Evolutionary conservation across 2,888 invertebrate species (phyloP).

Genomic region (Pandemis heparana): DNA sequence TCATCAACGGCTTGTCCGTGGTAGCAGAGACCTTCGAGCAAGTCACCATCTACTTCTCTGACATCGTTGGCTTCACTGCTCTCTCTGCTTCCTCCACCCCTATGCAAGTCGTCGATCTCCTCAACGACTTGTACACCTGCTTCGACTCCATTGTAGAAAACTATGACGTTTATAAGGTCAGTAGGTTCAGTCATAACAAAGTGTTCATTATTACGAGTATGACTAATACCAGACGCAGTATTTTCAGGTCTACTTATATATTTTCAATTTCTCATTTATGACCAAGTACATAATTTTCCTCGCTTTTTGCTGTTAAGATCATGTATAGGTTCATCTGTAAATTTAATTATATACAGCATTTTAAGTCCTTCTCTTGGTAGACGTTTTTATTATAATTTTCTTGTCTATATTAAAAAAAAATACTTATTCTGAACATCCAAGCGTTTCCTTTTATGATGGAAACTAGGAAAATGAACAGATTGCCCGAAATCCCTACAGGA

Average conservation of each 20-base stretch:
- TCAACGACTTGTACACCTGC: slow-evolving; percentile 98
- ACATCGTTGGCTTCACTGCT: slow-evolving; percentile 96
- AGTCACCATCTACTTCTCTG: slow-evolving; percentile 97
- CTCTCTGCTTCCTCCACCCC: slow-evolving; percentile 96
- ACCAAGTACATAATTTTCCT: too few relatives aligned
- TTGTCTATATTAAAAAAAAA: too few relatives aligned
- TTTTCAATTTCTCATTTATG: too few relatives aligned
- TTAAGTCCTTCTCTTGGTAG: too few relatives aligned
- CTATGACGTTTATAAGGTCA: slow-evolving; percentile 98
- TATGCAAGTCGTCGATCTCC: slow-evolving; percentile 95
- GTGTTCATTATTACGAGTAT: not conserved
- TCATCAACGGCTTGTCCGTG: slow-evolving; percentile 95
- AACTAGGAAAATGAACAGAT: too few relatives aligned
- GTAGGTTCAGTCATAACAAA: slow-evolving; percentile 87
- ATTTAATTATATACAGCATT: too few relatives aligned
- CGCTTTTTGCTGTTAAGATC: not conserved
- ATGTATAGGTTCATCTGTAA: too few relatives aligned
- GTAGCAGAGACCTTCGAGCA: slow-evolving; percentile 97
- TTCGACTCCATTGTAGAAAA: slow-evolving; percentile 98
- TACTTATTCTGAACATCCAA: too few relatives aligned
- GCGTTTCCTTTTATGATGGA: too few relatives aligned
- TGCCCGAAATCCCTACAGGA: too few relatives aligned
- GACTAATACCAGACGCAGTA: not conserved
- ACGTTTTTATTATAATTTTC: too few relatives aligned
- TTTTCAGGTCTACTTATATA: not conserved